Base-by-base conservation (phyloP, 1,140 invertebrate species). In the Asbolus verrucosus region DNA sequence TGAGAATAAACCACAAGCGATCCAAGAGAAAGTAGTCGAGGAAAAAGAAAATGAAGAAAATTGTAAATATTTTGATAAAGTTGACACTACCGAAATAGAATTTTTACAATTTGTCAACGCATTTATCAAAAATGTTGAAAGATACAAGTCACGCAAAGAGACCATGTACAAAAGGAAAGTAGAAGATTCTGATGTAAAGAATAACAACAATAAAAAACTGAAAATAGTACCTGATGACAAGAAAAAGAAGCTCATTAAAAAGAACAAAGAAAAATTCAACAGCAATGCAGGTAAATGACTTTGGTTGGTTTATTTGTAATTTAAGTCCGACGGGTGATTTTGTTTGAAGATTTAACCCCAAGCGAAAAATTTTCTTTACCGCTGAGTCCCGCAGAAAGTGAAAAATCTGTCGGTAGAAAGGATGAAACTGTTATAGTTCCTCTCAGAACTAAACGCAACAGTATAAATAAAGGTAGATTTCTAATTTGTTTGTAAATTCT, bases 311-410 rank as follows among this genome's bases (percentile, higher is more conserved):
- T 24, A 15, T 46, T 11, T 46, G 8, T 21, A 4, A 39, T 21
- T 50, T n/a, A n/a, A n/a, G n/a, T n/a, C n/a, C n/a, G n/a, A n/a
- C n/a, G n/a, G 43, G 33, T 65, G 54, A 69, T 70, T 46, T 39
- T 59, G 71, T 76, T 46, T 73, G 71, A 63, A 76, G 73, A 43
- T 71, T 9, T 18, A n/a, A n/a, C 65, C n/a, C 43, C 39, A 21
- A 60, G 72, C 54, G 72, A 75, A 15, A 73, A 68, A 24, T 78
- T 78, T 69, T 63, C 69, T 13, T 65, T 77, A 13, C 76, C 76
- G 8, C 59, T 78, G 33, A 77, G 76, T 68, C 78, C 75, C 2
- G 75, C 75, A 1, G 76, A 77, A 33, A 79, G 78, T 67, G 77
- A 77, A 39, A 76, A 76, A 36, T 75, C 73, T 6, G 67, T 67